Conservation (phyloP, 2,888 invertebrate species). For the Drosophila kanekoi region DNA sequence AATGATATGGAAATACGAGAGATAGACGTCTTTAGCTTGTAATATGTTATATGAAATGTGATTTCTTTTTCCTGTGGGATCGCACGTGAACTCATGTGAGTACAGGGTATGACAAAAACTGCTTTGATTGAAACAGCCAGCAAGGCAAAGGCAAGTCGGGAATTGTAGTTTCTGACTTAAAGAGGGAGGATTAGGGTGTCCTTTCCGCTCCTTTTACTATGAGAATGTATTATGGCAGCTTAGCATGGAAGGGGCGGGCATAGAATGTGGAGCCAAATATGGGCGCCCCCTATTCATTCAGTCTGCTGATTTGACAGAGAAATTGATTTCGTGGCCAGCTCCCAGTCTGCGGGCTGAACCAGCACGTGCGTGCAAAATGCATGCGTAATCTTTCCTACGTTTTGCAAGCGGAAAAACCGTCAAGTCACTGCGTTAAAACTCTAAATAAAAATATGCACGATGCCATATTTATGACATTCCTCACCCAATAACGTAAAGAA, state of each 20-base stretch:
- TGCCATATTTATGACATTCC: conserved; percentile 9
- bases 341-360: conserved; percentile 6
- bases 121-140: conserved; percentile 16
- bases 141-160: conserved; percentile 8
- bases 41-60: too few relatives aligned
- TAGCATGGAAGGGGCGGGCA: conserved; percentile 3
- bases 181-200: conserved; percentile 12
- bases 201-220: conserved; percentile 16
- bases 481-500: neutral
- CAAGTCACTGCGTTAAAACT: conserved; percentile 2
- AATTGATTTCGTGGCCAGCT: conserved; percentile 53
- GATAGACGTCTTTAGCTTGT: too few relatives aligned
- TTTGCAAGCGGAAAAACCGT: neutral
- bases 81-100: neutral
- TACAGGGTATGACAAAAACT: conserved; percentile 19
- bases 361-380: conserved; percentile 47
- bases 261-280: conserved; percentile 3
- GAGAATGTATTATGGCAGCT: conserved; percentile 58
- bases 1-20: too few relatives aligned
- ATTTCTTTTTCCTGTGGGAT: too few relatives aligned
- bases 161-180: conserved; percentile 14
- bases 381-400: conserved; percentile 29
- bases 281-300: conserved; percentile 11
- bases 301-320: conserved; percentile 46
- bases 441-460: conserved; percentile 1